Evolutionary conservation across 1,140 invertebrate species (phyloP).

Genomic region (Euura lappo): DNA sequence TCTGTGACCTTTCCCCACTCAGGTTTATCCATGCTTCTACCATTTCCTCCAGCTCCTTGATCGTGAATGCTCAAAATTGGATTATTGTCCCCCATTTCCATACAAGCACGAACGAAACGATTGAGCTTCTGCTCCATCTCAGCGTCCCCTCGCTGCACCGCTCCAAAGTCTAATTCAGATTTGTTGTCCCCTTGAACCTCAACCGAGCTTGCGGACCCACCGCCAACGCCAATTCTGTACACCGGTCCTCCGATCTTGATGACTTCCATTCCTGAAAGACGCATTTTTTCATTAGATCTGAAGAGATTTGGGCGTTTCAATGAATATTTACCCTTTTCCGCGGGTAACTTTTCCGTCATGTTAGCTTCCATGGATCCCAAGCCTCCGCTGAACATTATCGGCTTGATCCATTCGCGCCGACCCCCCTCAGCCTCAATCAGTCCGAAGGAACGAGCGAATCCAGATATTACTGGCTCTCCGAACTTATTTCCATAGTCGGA

Average conservation of each 20-base stretch:
- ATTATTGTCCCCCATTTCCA: conserved; percentile 82
- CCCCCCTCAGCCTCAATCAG: conserved; percentile 69
- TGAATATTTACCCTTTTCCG: conserved; percentile 68
- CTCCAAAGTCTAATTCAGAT: conserved; percentile 90
- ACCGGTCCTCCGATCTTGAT: conserved; percentile 97
- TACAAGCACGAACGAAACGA: conserved; percentile 88
- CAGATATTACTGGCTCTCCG: conserved; percentile 91
- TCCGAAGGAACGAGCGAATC: conserved; percentile 93
- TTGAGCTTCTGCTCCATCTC: conserved; percentile 99
- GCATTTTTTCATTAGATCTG: conserved; percentile 25
- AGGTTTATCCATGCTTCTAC: conserved; percentile 49
- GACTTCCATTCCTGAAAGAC: conserved; percentile 75
- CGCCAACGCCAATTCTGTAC: conserved; percentile 96
- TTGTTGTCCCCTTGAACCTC: conserved; percentile 88
- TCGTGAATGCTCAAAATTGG: conserved; percentile 95
- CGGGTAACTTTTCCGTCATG: conserved; percentile 76
- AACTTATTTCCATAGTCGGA: conserved; percentile 99
- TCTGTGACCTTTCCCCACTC: neutral
- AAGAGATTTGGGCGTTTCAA: conserved; percentile 37
- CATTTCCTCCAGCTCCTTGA: conserved; percentile 97
- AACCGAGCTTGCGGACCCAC: conserved; percentile 95
- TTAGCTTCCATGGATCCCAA: conserved; percentile 87
- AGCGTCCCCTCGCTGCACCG: conserved; percentile 96
- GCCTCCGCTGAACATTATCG: conserved; percentile 98
- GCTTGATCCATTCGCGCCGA: conserved; percentile 94